These are phyloP conservation scores for Microtus montanus DNA, from an alignment of 2,113 vertebrate species.

Conservation along the genomic window DNA sequence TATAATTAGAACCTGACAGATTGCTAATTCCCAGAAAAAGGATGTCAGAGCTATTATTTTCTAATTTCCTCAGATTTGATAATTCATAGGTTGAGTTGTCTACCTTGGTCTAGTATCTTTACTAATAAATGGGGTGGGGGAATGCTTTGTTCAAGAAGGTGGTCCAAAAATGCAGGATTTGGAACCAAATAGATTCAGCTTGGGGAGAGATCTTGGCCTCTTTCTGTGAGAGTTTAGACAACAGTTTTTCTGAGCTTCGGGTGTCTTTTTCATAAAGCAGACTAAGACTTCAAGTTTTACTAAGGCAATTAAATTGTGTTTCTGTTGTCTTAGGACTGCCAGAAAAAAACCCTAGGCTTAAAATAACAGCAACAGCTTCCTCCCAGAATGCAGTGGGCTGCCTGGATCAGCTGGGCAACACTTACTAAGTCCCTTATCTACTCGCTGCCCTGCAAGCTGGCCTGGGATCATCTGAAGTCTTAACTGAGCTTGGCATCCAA, in stretches of 20 bases:
- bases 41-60: slow-evolving; percentile 27
- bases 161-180: neutral
- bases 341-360: neutral
- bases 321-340: neutral
- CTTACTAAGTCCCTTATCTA: neutral
- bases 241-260: neutral
- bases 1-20: neutral
- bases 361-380: neutral
- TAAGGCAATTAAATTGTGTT: neutral
- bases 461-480: neutral
- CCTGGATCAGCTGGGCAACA: neutral
- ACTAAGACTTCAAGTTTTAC: neutral
- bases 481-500: neutral
- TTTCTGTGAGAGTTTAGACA: slow-evolving; percentile 11
- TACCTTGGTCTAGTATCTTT: neutral
- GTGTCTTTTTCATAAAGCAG: neutral
- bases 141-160: neutral
- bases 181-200: neutral
- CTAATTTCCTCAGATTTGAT: neutral
- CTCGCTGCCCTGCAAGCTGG: neutral
- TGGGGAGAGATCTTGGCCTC: neutral
- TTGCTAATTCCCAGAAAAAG: neutral
- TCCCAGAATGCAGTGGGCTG: neutral
- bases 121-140: neutral
- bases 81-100: neutral